Evolutionary conservation across 2,888 invertebrate genomes (phyloP), one percentile per base, ranked within the genome.

Genomic region (Yponomeuta evonymella): DNA sequence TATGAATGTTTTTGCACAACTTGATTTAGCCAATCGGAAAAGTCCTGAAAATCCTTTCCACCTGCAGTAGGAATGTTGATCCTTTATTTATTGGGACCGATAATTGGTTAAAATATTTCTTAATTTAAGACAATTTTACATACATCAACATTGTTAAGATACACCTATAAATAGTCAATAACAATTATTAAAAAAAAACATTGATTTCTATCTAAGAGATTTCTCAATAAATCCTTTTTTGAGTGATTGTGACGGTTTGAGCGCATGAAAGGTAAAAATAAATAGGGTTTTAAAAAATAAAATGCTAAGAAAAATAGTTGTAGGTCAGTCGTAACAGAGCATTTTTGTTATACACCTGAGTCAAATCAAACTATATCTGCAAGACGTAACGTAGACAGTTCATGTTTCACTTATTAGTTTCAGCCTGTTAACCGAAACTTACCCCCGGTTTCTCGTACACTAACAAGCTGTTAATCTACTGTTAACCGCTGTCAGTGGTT

Each of bases 151-250:
- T 69, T 69, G 29, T 69, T 69, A 58, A 30, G 58, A 69, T 69
- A 69, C 69, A 43, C 69, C 36, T 69, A 36, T 63, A 62, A 69
- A 69, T 69, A 69, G 62, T 62, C 63, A 69, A 51, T 69, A 69
- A 69, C 69, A 69, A 69, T 69, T 68, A 10, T 48, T 12, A 68
- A 68, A 69, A 67, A 69, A 69, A 67, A 69, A 69, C 62, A 62
- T 69, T 69, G 69, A 43, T 69, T 12, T 69, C 69, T 69, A 69
- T 69, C 69, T 69, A 69, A 62, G 43, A 68, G 43, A 67, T 36
- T 67, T 9, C 15, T 43, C 33, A 29, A 30, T 29, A 12, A 65
- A 65, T 65, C 10, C 33, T 10, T 65, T 65, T 65, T 65, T 65
- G 29, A 11, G 23, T 30, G 30, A 64, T 10, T 64, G 33, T 10